Conservation (phyloP, 2,797 vertebrate species). For the Neosilurus mollespiculum region DNA sequence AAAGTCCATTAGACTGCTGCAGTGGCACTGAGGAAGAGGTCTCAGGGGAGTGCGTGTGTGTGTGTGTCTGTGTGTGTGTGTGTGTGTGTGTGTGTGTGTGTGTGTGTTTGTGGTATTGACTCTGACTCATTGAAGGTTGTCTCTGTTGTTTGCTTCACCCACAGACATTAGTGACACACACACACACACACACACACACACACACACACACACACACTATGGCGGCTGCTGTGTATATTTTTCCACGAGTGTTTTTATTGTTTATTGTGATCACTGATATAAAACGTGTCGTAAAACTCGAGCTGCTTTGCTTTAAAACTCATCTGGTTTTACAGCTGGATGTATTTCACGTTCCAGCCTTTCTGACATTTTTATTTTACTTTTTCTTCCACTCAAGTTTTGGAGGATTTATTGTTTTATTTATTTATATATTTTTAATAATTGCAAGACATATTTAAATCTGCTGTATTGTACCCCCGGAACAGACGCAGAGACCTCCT, state of each 20-base stretch:
- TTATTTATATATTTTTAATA: background rate
- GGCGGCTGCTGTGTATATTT: background rate
- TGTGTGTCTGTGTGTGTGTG: conserved; percentile 8
- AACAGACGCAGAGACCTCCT: no score
- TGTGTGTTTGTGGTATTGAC: conserved; percentile 18
- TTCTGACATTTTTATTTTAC: background rate
- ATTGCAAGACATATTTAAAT: background rate
- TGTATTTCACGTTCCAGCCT: background rate
- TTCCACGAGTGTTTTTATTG: background rate
- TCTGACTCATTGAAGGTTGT: conserved; percentile 25
- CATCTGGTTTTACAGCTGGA: background rate
- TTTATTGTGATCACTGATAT: conserved; percentile 13
- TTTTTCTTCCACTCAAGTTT: background rate
- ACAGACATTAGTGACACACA: background rate
- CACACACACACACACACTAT: background rate
- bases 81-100: conserved; percentile 7
- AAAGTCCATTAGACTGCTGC: conserved; percentile 30
- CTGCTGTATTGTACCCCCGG: background rate
- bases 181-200: no score
- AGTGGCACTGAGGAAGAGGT: background rate
- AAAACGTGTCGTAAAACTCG: conserved; percentile 4
- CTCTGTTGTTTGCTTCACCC: background rate
- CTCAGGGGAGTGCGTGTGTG: background rate
- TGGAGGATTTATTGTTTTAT: background rate
- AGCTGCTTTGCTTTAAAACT: conserved; percentile 13